Evolutionary conservation across 2,113 vertebrate species (phyloP).

Genomic region (Scomber japonicus): DNA sequence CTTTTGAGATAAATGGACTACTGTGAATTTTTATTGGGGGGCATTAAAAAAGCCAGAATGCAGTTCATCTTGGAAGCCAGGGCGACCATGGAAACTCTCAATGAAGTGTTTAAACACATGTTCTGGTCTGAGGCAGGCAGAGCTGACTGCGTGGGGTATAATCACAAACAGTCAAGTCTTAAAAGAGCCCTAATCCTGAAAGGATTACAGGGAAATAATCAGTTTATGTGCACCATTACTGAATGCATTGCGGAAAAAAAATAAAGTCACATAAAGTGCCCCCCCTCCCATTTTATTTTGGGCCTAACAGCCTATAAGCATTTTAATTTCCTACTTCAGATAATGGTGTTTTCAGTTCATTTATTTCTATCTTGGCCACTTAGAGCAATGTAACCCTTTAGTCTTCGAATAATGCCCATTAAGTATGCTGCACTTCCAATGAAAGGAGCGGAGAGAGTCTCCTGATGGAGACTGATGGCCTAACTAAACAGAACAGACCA

Average conservation of each 20-base stretch:
- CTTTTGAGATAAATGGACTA: slow-evolving; percentile 71
- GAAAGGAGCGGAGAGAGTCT: slow-evolving; percentile 65
- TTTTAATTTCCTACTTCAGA: slow-evolving; percentile 74
- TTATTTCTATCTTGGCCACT: slow-evolving; percentile 78
- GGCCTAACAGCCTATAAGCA: slow-evolving; percentile 50
- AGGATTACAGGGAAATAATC: slow-evolving; percentile 77
- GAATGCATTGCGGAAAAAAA: slow-evolving; percentile 60
- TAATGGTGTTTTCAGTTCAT: slow-evolving; percentile 81
- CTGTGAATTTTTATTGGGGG: slow-evolving; percentile 75
- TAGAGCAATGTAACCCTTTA: slow-evolving; percentile 68
- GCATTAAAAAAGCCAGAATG: slow-evolving; percentile 72
- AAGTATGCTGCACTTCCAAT: slow-evolving; percentile 72
- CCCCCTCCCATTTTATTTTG: slow-evolving; percentile 48
- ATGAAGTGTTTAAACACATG: slow-evolving; percentile 83
- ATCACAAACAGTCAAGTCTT: slow-evolving; percentile 79
- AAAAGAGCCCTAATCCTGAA: slow-evolving; percentile 71
- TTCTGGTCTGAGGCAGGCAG: slow-evolving; percentile 66
- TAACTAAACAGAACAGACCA: slow-evolving; percentile 55
- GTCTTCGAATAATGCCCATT: slow-evolving; percentile 74
- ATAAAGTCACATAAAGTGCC: slow-evolving; percentile 60
- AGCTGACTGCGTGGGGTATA: slow-evolving; percentile 79
- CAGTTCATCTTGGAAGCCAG: slow-evolving; percentile 68
- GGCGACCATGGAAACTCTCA: slow-evolving; percentile 71
- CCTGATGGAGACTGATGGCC: slow-evolving; percentile 73
- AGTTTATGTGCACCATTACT: slow-evolving; percentile 76